Evolutionary conservation across 2,888 invertebrate genomes (phyloP), one percentile per base, ranked within the genome.

Genomic region (Nemapogon koenigi): DNA sequence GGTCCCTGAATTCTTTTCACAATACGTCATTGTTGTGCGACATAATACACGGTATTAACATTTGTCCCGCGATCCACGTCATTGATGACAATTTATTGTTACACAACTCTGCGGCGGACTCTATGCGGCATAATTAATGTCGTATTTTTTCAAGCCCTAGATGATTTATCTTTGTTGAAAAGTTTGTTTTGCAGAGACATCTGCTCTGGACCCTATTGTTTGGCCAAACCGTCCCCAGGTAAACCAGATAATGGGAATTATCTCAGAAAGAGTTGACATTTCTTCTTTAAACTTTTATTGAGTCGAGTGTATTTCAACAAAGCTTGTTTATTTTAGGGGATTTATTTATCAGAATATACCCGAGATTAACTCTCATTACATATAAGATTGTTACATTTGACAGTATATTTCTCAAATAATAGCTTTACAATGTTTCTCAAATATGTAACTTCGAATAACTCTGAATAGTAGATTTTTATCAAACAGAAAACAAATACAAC

Each of bases 71-170:
- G 65, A 63, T 71, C 62, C 69, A 67, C 59, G 72, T 72, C 76
- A 69, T 62, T 72, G 70, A 72, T 70, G 70, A 73, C 68, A 61
- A 78, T 76, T 73, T 76, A 78, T 76, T 69, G 71, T 70, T 59
- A 53, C 55, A 50, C 58, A 53, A 55, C 53, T 51, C 54, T 53
- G 50, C 58, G 41, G 47, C 52, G 48, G 15, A 8, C 37, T 59
- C 57, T 59, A 58, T 62, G 58, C 53, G 50, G 52, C 62, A 61
- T 65, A 64, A 66, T 45, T 48, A 43, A 45, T 46, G 43, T 42
- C 45, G 43, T 25, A 38, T 69, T 71, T 59, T 51, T 70, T 69
- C 59, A 57, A 50, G 55, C 47, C 48, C 41, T 49, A 51, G 53
- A 62, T 68, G 70, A 67, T 69, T 71, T 65, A 68, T 62, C 59